phyloP scores from a whole-genome alignment of 2,113 vertebrate species.

The Theristicus caerulescens region DNA sequence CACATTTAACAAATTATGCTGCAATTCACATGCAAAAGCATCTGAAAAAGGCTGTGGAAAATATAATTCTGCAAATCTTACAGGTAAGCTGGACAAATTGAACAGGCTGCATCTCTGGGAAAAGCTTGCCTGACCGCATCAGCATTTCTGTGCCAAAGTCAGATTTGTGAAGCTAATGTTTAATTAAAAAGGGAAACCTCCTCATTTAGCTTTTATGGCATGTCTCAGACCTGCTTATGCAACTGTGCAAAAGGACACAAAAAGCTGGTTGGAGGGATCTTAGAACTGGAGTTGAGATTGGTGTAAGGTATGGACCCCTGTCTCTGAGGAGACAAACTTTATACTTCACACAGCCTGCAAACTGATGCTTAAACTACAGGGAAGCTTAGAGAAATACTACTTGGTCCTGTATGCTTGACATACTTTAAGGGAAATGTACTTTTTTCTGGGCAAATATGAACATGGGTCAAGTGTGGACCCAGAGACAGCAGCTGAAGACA shows the following conservation, averaged over 20 bases:
- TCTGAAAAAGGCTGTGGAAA: background rate
- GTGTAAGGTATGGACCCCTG: background rate
- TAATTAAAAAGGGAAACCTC: background rate
- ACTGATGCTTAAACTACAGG: background rate
- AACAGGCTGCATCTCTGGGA: background rate
- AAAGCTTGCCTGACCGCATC: background rate
- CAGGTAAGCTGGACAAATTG: background rate
- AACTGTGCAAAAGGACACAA: background rate
- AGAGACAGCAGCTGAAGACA: background rate
- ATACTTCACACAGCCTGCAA: background rate
- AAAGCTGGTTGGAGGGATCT: background rate
- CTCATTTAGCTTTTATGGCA: background rate
- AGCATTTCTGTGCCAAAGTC: background rate
- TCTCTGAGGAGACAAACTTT: background rate
- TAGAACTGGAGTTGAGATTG: background rate
- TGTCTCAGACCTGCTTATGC: background rate
- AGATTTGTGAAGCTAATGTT: background rate
- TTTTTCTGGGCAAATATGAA: background rate
- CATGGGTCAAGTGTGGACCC: background rate
- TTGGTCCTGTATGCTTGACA: background rate
- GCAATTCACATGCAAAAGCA: background rate
- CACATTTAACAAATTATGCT: background rate
- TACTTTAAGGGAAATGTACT: background rate
- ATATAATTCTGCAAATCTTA: background rate
- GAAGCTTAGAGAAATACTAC: background rate